phyloP scores from a whole-genome alignment of 1,140 invertebrate genomes.

The Drosophila carrolli region DNA sequence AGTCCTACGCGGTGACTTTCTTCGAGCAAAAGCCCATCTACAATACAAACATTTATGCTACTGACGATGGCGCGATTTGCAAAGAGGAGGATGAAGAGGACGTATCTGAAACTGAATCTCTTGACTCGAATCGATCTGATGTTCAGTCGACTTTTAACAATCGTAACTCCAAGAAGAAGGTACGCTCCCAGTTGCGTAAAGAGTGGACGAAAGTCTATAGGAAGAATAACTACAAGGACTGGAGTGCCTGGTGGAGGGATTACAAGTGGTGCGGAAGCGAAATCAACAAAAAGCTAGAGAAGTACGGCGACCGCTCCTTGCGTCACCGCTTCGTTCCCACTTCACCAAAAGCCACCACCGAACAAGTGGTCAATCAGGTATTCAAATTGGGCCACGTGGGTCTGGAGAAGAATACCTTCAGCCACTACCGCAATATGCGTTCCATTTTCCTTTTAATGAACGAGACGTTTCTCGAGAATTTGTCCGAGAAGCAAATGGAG shows the following conservation, averaged over 20 bases:
- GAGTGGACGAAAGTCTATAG: conserved; percentile 39
- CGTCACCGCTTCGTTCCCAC: conserved; percentile 18
- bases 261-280: conserved; percentile 62
- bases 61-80: not conserved
- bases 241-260: conserved; percentile 51
- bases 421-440: conserved; percentile 12
- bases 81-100: conserved; percentile 11
- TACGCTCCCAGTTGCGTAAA: not conserved
- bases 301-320: conserved; percentile 21
- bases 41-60: conserved; percentile 33
- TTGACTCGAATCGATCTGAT: not conserved
- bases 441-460: conserved; percentile 51
- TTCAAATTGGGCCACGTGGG: conserved; percentile 16
- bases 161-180: not conserved
- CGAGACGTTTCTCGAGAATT: conserved; percentile 37
- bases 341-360: not conserved
- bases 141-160: not conserved
- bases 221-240: conserved; percentile 45
- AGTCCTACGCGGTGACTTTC: conserved; percentile 59
- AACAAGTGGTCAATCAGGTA: conserved; percentile 2
- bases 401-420: conserved; percentile 16
- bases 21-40: conserved; percentile 60
- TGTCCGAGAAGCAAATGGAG: conserved; percentile 9
- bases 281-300: conserved; percentile 42
- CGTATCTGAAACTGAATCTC: conserved; percentile 30